phyloP scores from a whole-genome alignment of 1,140 invertebrate genomes.

The Periplaneta americana region DNA sequence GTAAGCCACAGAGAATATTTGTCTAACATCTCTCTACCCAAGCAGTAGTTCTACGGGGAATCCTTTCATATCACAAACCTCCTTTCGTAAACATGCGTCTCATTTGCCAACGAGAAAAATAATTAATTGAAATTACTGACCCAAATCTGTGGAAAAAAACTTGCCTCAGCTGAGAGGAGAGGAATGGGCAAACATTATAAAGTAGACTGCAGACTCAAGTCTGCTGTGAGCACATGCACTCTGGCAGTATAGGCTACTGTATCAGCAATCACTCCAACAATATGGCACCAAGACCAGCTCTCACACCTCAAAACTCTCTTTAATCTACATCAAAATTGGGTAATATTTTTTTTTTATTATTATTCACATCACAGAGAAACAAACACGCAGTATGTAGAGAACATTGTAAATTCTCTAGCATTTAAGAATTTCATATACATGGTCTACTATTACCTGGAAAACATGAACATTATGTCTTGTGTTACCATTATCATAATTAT shows the following conservation, averaged over 20 bases:
- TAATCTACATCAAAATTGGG: slow-evolving; percentile 13
- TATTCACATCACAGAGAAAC: slow-evolving; percentile 12
- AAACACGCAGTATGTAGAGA: slow-evolving; percentile 16
- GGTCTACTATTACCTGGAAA: slow-evolving; percentile 13
- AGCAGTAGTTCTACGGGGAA: not conserved
- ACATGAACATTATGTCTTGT: slow-evolving; percentile 12
- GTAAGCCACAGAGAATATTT: not conserved
- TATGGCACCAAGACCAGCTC: slow-evolving; percentile 1
- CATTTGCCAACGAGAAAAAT: not conserved
- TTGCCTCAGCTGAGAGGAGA: not conserved
- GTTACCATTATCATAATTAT: slow-evolving; percentile 13
- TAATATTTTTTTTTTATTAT: slow-evolving; percentile 13
- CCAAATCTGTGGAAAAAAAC: not conserved
- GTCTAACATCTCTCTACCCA: not conserved
- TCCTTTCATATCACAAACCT: not conserved
- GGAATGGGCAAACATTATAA: not conserved
- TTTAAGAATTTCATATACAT: slow-evolving; percentile 10
- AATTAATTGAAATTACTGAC: not conserved
- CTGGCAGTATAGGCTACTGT: not conserved
- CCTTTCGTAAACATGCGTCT: not conserved
- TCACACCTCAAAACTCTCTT: not conserved
- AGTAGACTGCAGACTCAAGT: not conserved
- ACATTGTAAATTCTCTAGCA: slow-evolving; percentile 12
- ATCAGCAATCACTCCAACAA: not conserved
- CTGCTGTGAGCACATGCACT: not conserved